Conservation (phyloP, 2,113 vertebrate genomes). For the Aplodontia rufa region DNA sequence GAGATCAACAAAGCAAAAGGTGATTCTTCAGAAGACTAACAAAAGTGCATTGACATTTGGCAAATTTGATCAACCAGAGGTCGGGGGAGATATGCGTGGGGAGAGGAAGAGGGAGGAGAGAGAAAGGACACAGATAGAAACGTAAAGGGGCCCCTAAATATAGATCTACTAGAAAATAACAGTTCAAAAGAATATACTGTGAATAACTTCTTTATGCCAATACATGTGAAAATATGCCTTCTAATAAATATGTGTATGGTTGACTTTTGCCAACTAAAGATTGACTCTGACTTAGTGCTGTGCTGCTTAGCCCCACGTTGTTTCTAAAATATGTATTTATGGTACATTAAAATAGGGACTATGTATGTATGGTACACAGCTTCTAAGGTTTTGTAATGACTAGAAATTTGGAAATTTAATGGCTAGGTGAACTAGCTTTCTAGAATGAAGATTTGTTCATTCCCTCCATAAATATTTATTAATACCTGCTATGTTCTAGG, state of each 20-base stretch:
- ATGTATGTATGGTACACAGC: too few species aligned
- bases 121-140: neutral
- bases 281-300: too few species aligned
- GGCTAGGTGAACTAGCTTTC: neutral
- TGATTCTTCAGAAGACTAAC: neutral
- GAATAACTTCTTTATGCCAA: neutral
- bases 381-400: neutral
- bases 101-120: neutral
- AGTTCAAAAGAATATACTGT: neutral
- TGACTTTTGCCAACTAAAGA: too few species aligned
- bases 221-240: neutral
- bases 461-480: neutral
- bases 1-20: neutral
- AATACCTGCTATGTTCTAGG: neutral
- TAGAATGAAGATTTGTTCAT: conserved; percentile 35
- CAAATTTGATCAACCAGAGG: neutral
- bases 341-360: too few species aligned
- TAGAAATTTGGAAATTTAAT: neutral
- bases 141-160: neutral
- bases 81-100: neutral
- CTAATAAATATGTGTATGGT: neutral
- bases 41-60: neutral
- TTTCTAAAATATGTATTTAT: too few species aligned
- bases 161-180: neutral
- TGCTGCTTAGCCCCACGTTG: too few species aligned